Evolutionary conservation across 2,113 vertebrate species (phyloP).

Genomic region (Zosterops pallidus): DNA sequence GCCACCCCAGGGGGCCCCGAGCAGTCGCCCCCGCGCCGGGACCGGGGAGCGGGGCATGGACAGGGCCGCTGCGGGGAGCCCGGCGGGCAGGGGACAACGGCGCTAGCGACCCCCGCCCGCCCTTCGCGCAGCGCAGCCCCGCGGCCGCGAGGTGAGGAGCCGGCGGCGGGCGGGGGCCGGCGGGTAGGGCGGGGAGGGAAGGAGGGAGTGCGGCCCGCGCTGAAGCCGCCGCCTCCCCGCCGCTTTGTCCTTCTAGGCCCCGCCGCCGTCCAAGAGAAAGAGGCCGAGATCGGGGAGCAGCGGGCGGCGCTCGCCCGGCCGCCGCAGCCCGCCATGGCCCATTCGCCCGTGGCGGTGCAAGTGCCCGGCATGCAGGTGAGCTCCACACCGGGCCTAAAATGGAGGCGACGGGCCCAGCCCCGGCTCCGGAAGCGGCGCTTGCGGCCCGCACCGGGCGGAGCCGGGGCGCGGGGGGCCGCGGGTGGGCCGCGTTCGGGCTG

Average conservation of each 20-base stretch:
- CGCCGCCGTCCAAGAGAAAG: conserved; percentile 55
- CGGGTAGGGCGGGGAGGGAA: neutral
- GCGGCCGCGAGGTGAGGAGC: too few relatives aligned
- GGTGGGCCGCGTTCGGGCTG: neutral
- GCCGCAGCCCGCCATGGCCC: conserved; percentile 77
- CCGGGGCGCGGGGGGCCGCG: neutral
- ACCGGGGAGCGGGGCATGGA: too few relatives aligned
- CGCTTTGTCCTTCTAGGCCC: conserved; percentile 62
- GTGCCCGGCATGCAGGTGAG: conserved; percentile 90
- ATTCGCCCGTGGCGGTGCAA: conserved; percentile 83
- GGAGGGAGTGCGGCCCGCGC: neutral
- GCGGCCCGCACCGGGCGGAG: neutral
- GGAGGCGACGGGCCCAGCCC: neutral
- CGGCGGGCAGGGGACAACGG: too few relatives aligned
- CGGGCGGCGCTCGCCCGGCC: neutral
- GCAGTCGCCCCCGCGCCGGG: too few relatives aligned
- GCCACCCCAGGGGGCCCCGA: too few relatives aligned
- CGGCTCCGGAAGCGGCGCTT: conserved; percentile 19
- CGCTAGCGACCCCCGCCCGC: too few relatives aligned
- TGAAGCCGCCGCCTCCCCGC: neutral
- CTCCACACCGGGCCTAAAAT: conserved; percentile 28
- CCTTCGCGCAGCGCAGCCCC: too few relatives aligned
- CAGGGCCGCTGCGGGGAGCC: too few relatives aligned
- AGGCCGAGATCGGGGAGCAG: conserved; percentile 41
- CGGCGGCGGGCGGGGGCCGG: too few relatives aligned